Conservation (phyloP, 92 coral and sea anemone species). For the Zoanthus sociatus region DNA sequence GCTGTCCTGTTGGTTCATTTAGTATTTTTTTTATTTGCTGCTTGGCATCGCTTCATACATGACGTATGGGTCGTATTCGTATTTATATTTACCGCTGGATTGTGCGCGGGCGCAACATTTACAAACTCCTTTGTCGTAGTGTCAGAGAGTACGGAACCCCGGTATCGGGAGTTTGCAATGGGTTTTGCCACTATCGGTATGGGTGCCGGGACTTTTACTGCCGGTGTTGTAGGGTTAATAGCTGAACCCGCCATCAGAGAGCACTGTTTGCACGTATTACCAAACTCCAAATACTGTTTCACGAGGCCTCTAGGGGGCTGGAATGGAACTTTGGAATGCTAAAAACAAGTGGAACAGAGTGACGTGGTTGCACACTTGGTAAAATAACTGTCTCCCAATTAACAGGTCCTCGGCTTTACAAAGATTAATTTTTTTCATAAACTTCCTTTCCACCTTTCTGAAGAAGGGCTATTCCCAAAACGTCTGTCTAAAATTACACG, state of each 20-base stretch:
- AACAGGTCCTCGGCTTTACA: no score
- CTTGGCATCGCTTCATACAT: conserved; percentile 88
- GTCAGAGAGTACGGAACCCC: conserved; percentile 73
- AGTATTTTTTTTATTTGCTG: conserved; percentile 76
- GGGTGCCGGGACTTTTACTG: conserved; percentile 91
- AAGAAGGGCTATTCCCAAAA: no score
- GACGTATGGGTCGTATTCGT: conserved; percentile 84
- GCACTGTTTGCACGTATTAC: conserved; percentile 71
- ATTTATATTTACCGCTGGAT: conserved; percentile 89
- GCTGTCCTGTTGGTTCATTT: conserved; percentile 68
- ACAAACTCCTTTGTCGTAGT: conserved; percentile 86
- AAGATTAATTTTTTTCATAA: no score
- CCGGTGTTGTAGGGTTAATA: conserved; percentile 85
- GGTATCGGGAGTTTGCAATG: conserved; percentile 87
- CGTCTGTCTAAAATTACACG: no score
- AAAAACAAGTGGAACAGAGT: not conserved
- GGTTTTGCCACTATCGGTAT: conserved; percentile 93
- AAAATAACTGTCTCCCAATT: no score
- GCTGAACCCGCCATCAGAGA: conserved; percentile 80
- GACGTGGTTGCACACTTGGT: no score
- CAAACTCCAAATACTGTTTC: conserved; percentile 80
- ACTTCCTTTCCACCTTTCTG: no score
- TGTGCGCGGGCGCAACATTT: conserved; percentile 89
- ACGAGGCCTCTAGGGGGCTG: conserved; percentile 87
- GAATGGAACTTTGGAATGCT: conserved; percentile 69